Evolutionary conservation across 2,113 vertebrate genomes (phyloP).

Genomic region (Prinia subflava): DNA sequence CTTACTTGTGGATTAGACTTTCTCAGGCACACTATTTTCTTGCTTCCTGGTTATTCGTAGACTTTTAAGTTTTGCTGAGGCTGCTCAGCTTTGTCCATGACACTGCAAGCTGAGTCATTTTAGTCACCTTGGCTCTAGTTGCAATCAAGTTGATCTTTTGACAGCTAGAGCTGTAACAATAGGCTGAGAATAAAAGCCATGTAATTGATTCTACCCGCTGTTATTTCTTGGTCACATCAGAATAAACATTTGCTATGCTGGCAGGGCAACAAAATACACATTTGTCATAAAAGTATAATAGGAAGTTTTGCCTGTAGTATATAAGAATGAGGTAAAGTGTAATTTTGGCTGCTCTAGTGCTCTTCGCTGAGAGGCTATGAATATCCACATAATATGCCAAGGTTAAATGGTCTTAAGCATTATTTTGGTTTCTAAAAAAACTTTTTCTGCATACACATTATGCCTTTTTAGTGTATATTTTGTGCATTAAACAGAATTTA

Average conservation of each 20-base stretch:
- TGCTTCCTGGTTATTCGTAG: not conserved
- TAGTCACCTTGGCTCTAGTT: not conserved
- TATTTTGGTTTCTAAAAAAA: not conserved
- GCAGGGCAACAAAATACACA: not conserved
- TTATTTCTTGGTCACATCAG: not conserved
- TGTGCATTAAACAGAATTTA: not conserved
- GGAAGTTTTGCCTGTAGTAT: not conserved
- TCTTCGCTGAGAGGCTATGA: not conserved
- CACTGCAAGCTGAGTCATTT: not conserved
- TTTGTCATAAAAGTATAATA: not conserved
- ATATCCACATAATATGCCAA: not conserved
- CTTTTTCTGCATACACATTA: not conserved
- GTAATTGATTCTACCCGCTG: not conserved
- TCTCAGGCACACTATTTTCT: not conserved
- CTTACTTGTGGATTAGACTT: not conserved
- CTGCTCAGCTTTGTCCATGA: not conserved
- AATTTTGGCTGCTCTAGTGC: not conserved
- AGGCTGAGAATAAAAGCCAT: not conserved
- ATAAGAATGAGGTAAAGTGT: not conserved
- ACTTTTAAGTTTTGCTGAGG: not conserved
- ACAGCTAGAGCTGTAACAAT: not conserved
- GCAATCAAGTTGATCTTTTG: not conserved
- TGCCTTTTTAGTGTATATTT: not conserved
- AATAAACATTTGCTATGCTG: not conserved
- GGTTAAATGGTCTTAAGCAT: not conserved